These are phyloP conservation scores for Athrips mouffetella DNA, from an alignment of 2,888 invertebrate genomes.

Conservation along the genomic window DNA sequence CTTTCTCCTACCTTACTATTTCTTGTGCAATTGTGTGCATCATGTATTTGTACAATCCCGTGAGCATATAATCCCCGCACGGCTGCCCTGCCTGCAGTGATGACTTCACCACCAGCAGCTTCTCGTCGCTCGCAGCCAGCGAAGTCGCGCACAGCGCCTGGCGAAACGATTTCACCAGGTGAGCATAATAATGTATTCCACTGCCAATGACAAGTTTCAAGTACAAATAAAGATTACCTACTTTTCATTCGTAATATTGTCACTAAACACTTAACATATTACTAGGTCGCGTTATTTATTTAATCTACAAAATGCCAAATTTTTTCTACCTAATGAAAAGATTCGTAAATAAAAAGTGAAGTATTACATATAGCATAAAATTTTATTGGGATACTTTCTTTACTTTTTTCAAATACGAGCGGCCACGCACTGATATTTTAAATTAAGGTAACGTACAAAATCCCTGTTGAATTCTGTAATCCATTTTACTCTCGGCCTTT, in stretches of 20 bases:
- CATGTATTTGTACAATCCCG: constrained; percentile 64
- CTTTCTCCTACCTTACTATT: constrained; percentile 17
- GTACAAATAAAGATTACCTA: too few species aligned
- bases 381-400: background rate
- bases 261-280: too few species aligned
- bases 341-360: too few species aligned
- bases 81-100: constrained; percentile 65
- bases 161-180: constrained; percentile 69
- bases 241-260: too few species aligned
- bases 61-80: constrained; percentile 61
- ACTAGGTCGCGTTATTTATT: too few species aligned
- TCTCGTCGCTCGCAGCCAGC: constrained; percentile 60
- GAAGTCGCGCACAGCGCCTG: constrained; percentile 63
- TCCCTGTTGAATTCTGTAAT: background rate
- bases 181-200: constrained; percentile 32
- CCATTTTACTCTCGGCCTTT: constrained; percentile 7
- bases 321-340: too few species aligned
- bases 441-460: constrained; percentile 4
- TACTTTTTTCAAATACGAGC: constrained; percentile 3
- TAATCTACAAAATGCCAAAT: too few species aligned
- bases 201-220: too few species aligned
- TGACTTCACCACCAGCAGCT: constrained; percentile 67
- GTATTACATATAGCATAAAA: background rate
- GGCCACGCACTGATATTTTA: background rate
- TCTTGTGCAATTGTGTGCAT: constrained; percentile 53